phyloP scores from a whole-genome alignment of 1,140 invertebrate genomes.

The Amyelois transitella region DNA sequence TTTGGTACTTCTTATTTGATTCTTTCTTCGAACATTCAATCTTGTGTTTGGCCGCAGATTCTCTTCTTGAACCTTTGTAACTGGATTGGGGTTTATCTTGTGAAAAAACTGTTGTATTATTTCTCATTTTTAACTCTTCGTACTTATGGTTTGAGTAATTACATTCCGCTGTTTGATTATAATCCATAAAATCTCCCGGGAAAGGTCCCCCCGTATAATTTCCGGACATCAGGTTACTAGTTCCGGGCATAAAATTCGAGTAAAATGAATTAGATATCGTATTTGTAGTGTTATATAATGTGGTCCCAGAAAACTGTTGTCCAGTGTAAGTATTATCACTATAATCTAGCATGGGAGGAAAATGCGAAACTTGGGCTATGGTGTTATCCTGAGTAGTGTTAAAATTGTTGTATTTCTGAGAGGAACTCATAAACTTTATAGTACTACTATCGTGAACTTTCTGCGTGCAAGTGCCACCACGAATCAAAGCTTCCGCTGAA shows the following conservation, averaged over 20 bases:
- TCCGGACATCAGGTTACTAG: constrained; percentile 52
- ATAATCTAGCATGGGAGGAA: constrained; percentile 63
- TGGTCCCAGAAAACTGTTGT: constrained; percentile 61
- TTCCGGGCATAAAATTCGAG: constrained; percentile 59
- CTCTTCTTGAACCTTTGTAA: constrained; percentile 53
- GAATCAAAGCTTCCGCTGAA: constrained; percentile 61
- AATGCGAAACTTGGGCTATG: constrained; percentile 65
- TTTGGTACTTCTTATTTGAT: constrained; percentile 61
- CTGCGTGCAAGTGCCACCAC: constrained; percentile 55
- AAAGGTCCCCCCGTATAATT: constrained; percentile 58
- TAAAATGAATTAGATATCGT: constrained; percentile 69
- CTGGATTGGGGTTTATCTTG: constrained; percentile 47
- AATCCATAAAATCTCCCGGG: constrained; percentile 59
- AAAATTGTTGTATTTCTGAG: constrained; percentile 59
- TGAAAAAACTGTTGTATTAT: constrained; percentile 36
- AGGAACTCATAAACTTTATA: constrained; percentile 44
- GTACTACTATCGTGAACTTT: constrained; percentile 46
- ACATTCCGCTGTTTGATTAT: constrained; percentile 57
- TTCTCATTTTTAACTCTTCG: constrained; percentile 58
- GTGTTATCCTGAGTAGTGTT: constrained; percentile 46
- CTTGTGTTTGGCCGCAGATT: constrained; percentile 60
- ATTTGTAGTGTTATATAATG: constrained; percentile 61
- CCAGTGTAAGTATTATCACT: constrained; percentile 53
- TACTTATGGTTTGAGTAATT: constrained; percentile 63
- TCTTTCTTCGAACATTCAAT: constrained; percentile 67